These are phyloP conservation scores for Sturnira hondurensis DNA, from an alignment of 2,113 vertebrate genomes.

Conservation along the genomic window DNA sequence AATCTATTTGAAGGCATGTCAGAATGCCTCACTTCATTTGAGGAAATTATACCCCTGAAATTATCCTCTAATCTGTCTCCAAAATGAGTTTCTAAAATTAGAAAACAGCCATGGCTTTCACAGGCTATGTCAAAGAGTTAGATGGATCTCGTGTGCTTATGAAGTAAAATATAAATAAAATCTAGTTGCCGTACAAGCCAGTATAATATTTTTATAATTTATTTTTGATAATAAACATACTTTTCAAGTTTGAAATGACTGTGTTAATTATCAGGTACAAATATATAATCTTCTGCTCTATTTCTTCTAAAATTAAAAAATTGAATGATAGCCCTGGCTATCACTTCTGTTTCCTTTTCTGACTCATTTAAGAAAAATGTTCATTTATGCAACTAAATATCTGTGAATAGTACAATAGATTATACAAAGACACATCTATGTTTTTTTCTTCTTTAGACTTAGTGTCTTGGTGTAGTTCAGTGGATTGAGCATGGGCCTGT, in stretches of 20 bases:
- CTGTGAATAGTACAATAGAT: neutral
- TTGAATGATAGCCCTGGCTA: no score
- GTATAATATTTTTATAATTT: slow-evolving; percentile 32
- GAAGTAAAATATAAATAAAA: slow-evolving; percentile 48
- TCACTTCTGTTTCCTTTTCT: slow-evolving; percentile 33
- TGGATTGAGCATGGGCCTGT: no score
- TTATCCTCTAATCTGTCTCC: slow-evolving; percentile 56
- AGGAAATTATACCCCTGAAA: slow-evolving; percentile 66
- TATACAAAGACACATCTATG: neutral
- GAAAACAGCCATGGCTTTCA: slow-evolving; percentile 46
- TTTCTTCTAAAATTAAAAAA: slow-evolving; percentile 29
- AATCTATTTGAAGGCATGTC: slow-evolving; percentile 50
- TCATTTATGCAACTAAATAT: neutral
- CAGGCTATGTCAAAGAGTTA: slow-evolving; percentile 36
- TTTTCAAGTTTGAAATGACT: slow-evolving; percentile 22
- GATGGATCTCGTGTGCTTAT: neutral
- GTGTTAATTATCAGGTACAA: slow-evolving; percentile 22
- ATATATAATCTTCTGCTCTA: neutral
- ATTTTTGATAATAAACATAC: slow-evolving; percentile 15
- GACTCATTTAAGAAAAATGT: neutral
- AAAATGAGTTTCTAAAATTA: slow-evolving; percentile 73
- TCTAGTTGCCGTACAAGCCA: neutral
- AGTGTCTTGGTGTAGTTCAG: no score
- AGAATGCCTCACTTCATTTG: slow-evolving; percentile 65
- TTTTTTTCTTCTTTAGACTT: slow-evolving; percentile 30